A percentile compares a stretch with the other conserved stretches of the same genome.
These are phyloP conservation scores for Lasiommata megera DNA, from an alignment of 2,888 invertebrate species.

Conservation along the genomic window DNA sequence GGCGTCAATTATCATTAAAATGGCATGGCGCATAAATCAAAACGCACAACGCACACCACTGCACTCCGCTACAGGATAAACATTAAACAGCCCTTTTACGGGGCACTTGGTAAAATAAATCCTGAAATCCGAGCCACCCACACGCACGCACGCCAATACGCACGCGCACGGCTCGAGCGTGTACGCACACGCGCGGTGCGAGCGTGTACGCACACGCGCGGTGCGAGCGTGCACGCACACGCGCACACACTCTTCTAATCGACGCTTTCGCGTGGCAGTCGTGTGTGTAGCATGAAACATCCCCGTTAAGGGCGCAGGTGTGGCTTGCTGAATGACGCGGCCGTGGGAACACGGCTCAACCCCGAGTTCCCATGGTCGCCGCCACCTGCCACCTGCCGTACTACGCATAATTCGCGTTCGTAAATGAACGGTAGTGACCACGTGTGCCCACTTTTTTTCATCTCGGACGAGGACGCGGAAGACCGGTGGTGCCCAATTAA, in stretches of 20 bases:
- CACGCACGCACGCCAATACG: slow-evolving; percentile 21
- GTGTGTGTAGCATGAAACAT: slow-evolving; percentile 62
- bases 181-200: slow-evolving; percentile 36
- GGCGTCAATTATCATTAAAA: slow-evolving; percentile 41
- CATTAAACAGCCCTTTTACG: slow-evolving; percentile 56
- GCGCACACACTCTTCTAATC: slow-evolving; percentile 62
- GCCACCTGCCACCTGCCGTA: slow-evolving; percentile 77
- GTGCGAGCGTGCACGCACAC: slow-evolving; percentile 44
- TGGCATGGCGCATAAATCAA: slow-evolving; percentile 55
- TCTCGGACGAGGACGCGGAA: slow-evolving; percentile 64
- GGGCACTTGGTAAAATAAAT: slow-evolving; percentile 48
- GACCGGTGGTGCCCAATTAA: slow-evolving; percentile 72
- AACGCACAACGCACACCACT: slow-evolving; percentile 31
- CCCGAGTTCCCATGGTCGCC: slow-evolving; percentile 72
- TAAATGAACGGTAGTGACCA: slow-evolving; percentile 82
- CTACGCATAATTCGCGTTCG: slow-evolving; percentile 81
- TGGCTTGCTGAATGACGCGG: slow-evolving; percentile 71
- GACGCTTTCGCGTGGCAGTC: slow-evolving; percentile 75
- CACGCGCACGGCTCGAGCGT: slow-evolving; percentile 24
- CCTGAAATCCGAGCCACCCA: slow-evolving; percentile 49
- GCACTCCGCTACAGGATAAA: slow-evolving; percentile 44
- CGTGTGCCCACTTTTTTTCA: slow-evolving; percentile 73
- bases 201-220: slow-evolving; percentile 31
- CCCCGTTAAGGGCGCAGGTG: slow-evolving; percentile 80
- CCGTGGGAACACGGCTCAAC: slow-evolving; percentile 76